Evolutionary conservation across 2,113 vertebrate genomes (phyloP).

Genomic region (Columba livia): DNA sequence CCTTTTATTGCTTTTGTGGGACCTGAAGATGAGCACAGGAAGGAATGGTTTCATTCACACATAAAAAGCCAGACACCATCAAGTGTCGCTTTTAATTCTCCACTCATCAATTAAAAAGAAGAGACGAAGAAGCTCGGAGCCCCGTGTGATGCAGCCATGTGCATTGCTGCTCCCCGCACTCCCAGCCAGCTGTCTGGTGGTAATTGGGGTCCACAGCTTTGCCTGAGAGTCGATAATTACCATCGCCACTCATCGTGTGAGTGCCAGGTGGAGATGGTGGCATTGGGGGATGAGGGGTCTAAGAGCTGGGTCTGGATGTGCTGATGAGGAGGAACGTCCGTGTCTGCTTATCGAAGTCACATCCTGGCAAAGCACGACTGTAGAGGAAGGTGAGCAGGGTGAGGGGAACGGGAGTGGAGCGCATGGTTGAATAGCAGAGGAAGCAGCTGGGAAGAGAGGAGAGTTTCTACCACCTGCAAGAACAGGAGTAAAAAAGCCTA

Average conservation of each 20-base stretch:
- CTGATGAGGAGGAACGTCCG: not conserved
- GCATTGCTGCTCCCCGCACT: not conserved
- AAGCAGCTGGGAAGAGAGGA: not conserved
- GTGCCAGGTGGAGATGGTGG: not conserved
- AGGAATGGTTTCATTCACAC: slow-evolving; percentile 8
- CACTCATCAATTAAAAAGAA: not conserved
- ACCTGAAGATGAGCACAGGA: not conserved
- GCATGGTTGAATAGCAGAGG: not conserved
- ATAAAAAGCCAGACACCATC: not conserved
- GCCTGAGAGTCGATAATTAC: not conserved
- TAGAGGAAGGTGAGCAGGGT: not conserved
- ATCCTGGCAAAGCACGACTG: not conserved
- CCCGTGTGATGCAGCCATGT: fast-evolving
- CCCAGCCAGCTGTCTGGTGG: not conserved
- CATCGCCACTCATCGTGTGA: fast-evolving
- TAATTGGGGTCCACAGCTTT: not conserved
- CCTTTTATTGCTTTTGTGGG: not conserved
- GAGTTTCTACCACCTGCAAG: not conserved
- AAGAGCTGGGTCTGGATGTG: not conserved
- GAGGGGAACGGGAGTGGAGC: not conserved
- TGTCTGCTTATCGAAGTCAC: not conserved
- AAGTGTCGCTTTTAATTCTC: not conserved
- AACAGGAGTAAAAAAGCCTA: not conserved
- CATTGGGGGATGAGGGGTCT: fast-evolving
- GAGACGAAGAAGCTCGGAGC: not conserved